Percentiles rank a stretch among this genome's conserved stretches.
phyloP scores from a whole-genome alignment of 1,140 invertebrate species.

The Danaus plexippus region DNA sequence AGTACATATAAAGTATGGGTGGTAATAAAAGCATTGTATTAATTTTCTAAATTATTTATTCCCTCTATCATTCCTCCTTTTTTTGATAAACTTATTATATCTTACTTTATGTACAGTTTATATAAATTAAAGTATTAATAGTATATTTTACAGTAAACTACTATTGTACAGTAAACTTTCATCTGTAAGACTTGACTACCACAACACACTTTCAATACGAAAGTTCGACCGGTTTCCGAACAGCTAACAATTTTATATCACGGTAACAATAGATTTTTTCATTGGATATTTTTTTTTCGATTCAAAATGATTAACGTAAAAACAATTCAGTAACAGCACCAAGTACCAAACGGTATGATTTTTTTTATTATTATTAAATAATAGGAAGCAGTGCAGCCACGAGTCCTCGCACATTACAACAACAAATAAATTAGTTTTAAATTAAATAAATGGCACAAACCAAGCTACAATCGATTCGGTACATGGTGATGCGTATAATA shows the following conservation, averaged over 20 bases:
- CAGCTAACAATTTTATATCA: constrained; percentile 34
- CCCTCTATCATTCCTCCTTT: constrained; percentile 68
- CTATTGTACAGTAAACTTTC: constrained; percentile 67
- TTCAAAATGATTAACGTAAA: constrained; percentile 45
- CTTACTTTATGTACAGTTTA: constrained; percentile 69
- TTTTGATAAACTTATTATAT: constrained; percentile 64
- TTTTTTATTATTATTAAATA: constrained; percentile 36
- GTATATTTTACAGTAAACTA: constrained; percentile 65
- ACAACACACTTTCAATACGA: constrained; percentile 38
- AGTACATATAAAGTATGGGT: not conserved
- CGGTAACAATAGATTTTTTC: constrained; percentile 50
- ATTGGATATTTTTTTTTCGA: constrained; percentile 11
- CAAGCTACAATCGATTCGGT: constrained; percentile 59
- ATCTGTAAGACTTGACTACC: constrained; percentile 62
- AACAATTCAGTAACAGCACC: constrained; percentile 55
- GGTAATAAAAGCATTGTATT: constrained; percentile 37
- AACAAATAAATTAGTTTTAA: constrained; percentile 62
- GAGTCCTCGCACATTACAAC: constrained; percentile 39
- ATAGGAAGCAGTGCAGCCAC: constrained; percentile 54
- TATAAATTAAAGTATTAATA: constrained; percentile 69
- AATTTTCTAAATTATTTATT: constrained; percentile 67
- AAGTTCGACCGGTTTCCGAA: constrained; percentile 39
- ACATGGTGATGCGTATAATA: constrained; percentile 56
- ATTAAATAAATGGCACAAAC: constrained; percentile 71
- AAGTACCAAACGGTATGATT: constrained; percentile 56